phyloP scores from a whole-genome alignment of 2,113 vertebrate species.

The crab-eating macaque (Macaca fascicularis) region T2T-MFA8v1.1 NC_088384.1:21643001-21643500 shows the following conservation, averaged over 20 bases:
- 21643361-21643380: constrained; percentile 92
- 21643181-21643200: constrained; percentile 93
- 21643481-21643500: constrained; percentile 89
- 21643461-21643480: constrained; percentile 89
- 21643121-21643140: neutral
- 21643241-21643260: constrained; percentile 96
- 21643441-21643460: constrained; percentile 86
- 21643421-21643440: constrained; percentile 89
- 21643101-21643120: neutral
- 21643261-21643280: constrained; percentile 96
- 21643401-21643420: constrained; percentile 79
- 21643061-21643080: neutral
- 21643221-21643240: constrained; percentile 95
- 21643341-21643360: constrained; percentile 95
- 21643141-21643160: neutral
- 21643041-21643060: neutral
- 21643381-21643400: constrained; percentile 83
- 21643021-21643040: neutral
- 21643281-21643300: constrained; percentile 96
- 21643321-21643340: constrained; percentile 93
- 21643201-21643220: constrained; percentile 86
- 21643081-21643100: neutral
- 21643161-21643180: constrained; percentile 92
- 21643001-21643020: neutral
- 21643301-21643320: constrained; percentile 95